These are phyloP conservation scores for Chloropsis hardwickii DNA, from an alignment of 2,113 vertebrate species.

Conservation along the genomic window DNA sequence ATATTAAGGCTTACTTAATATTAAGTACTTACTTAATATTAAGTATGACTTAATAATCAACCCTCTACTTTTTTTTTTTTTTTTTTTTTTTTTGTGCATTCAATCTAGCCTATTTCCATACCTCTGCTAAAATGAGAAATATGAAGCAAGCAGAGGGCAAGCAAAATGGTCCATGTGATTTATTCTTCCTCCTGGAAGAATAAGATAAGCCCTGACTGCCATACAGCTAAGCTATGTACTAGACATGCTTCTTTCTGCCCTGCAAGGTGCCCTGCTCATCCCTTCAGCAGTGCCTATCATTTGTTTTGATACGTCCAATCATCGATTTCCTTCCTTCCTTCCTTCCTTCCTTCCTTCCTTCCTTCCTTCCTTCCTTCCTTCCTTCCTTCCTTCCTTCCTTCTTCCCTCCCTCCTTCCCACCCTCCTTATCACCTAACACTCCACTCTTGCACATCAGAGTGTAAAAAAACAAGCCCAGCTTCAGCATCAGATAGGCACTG, in stretches of 20 bases:
- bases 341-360: background rate
- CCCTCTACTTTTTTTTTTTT: background rate
- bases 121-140: background rate
- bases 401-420: background rate
- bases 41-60: background rate
- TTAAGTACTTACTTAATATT: no score
- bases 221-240: background rate
- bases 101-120: background rate
- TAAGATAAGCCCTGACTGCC: background rate
- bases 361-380: background rate
- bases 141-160: background rate
- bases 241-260: background rate
- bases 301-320: background rate
- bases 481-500: background rate
- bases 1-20: no score
- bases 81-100: rapidly evolving
- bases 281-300: background rate
- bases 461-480: background rate
- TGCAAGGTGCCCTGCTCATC: background rate
- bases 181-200: background rate
- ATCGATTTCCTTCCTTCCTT: background rate
- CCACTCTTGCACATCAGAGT: background rate
- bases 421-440: background rate
- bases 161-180: background rate
- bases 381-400: background rate